Base-by-base conservation (phyloP, 2,888 invertebrate genomes). In the Thymelicus acteon region DNA sequence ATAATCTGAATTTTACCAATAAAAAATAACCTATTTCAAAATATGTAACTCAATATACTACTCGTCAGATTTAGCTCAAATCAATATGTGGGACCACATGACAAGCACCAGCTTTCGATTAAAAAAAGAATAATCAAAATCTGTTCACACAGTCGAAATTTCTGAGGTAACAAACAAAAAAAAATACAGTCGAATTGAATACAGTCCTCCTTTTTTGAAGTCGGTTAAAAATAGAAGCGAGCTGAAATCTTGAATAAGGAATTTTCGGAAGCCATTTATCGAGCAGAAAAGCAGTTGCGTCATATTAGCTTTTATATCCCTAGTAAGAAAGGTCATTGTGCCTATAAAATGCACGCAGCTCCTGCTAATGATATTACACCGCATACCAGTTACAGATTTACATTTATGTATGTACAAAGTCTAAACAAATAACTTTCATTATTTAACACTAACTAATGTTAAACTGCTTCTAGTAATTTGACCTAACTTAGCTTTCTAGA, bases 321-420 rank as follows among this genome's bases (percentile, higher is more conserved):
- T 69, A 71, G 62, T 66, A 60, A 60, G 64, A 69, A 64, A 72
- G 73, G 73, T 72, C 74, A 71, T 66, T 74, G 73, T 72, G 54
- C 75, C 75, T 68, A 54, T 73, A 73, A 72, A 74, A 64, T 37
- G 71, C 68, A 37, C 37, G 39, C 64, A 15, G 54, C 39, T 64
- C 13, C 66, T 7, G 52, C 52, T 67, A 13, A 47, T 67, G 7
- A 47, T 49, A 67, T 15, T 60, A 67, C 3, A 10, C 5, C 57
- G 19, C 52, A 2, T 54, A 4, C 24, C 54, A 54, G 54, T 54
- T 54, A 7, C 10, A 12, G 19, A 13, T 57, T 37, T 8, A 57
- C 57, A 37, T 57, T 57, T 37, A 57, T 57, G 13, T 37, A 57
- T 31, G 37, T 31, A 31, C 31, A 6, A 19, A 6, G 31, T 57